Percentiles rank a stretch among this genome's conserved stretches.
Conservation (phyloP, 2,797 vertebrate genomes). For the Choloepus didactylus region DNA sequence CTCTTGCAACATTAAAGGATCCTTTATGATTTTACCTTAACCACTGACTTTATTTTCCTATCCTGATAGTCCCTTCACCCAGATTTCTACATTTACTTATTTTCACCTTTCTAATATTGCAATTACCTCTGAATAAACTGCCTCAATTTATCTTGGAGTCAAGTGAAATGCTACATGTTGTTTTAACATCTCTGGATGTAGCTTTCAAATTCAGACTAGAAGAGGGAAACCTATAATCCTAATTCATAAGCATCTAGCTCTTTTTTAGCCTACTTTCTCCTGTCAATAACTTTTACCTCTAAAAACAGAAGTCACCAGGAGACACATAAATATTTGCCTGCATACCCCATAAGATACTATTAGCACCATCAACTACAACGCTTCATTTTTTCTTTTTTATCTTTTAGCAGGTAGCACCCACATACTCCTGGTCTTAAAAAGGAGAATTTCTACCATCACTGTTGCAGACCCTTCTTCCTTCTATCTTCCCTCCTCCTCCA, state of each 20-base stretch:
- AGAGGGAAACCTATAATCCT: constrained; percentile 17
- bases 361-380: neutral
- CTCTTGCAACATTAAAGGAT: neutral
- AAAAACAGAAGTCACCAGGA: constrained; percentile 67
- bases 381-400: constrained; percentile 3
- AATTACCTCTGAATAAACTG: constrained; percentile 58
- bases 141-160: constrained; percentile 47
- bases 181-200: constrained; percentile 47
- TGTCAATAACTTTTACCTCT: constrained; percentile 63
- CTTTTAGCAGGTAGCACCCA: neutral
- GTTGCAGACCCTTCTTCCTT: neutral
- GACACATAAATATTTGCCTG: constrained; percentile 43
- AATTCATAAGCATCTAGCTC: constrained; percentile 73
- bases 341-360: neutral
- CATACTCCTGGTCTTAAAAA: neutral
- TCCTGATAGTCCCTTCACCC: neutral
- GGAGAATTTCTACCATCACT: neutral
- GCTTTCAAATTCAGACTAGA: constrained; percentile 64
- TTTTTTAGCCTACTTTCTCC: constrained; percentile 44
- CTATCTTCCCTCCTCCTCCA: neutral
- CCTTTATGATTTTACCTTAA: neutral
- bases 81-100: constrained; percentile 53
- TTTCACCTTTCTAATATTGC: constrained; percentile 40
- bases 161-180: constrained; percentile 23
- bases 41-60: neutral